Conservation (phyloP, 2,113 vertebrate genomes). For the Chionomys nivalis region DNA sequence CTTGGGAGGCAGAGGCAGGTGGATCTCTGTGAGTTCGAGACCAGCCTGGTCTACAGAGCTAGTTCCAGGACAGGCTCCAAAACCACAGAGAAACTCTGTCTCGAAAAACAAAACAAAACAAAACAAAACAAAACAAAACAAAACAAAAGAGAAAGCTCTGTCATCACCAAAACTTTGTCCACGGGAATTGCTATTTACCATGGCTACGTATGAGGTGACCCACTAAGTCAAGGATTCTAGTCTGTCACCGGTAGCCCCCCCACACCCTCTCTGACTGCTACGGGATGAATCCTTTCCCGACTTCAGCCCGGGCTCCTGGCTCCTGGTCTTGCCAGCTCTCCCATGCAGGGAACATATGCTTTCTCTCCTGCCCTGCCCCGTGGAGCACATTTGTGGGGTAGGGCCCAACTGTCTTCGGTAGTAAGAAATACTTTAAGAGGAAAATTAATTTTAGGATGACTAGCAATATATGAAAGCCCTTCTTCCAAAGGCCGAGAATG, state of each 20-base stretch:
- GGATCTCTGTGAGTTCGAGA: no score
- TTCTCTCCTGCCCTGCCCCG: rapidly evolving
- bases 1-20: no score
- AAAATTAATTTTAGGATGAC: slow-evolving; percentile 57
- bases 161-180: not conserved
- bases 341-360: no score
- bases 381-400: not conserved
- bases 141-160: not conserved
- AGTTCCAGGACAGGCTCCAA: no score
- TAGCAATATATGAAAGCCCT: slow-evolving; percentile 37
- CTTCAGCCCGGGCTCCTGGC: not conserved
- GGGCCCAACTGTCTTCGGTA: not conserved
- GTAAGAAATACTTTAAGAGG: slow-evolving; percentile 52
- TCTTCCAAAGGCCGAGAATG: not conserved
- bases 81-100: no score
- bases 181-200: not conserved
- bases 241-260: no score
- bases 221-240: not conserved
- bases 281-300: not conserved
- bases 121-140: no score
- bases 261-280: not conserved
- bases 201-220: not conserved
- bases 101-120: no score
- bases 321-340: no score
- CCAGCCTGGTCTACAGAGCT: no score